A percentile compares a stretch with the other conserved stretches of the same genome.
phyloP scores from a whole-genome alignment of 2,113 vertebrate species.

The Urocitellus parryii region DNA sequence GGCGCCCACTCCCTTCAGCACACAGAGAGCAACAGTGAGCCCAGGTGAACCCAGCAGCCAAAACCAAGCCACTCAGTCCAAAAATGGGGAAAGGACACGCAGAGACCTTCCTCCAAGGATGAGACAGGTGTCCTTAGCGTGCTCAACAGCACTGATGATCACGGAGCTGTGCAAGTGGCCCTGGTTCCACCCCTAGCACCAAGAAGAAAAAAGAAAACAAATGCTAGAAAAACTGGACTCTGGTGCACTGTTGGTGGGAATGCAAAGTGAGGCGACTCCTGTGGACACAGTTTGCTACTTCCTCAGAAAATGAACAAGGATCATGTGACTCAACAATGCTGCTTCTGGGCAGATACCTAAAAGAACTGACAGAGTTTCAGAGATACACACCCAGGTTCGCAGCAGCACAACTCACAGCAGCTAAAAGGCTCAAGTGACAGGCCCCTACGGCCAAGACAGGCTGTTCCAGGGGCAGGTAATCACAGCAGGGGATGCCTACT shows the following conservation, averaged over 20 bases:
- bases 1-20: not conserved
- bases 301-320: not conserved
- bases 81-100: not conserved
- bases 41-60: not conserved
- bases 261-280: not conserved
- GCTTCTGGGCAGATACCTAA: no score
- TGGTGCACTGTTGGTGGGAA: no score
- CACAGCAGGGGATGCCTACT: no score
- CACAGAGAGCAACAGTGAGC: not conserved
- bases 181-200: not conserved
- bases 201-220: no score
- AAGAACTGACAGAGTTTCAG: no score
- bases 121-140: no score
- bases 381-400: no score
- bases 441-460: no score
- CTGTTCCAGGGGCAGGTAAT: no score
- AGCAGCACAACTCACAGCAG: not conserved
- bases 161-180: not conserved
- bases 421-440: not conserved
- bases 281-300: not conserved
- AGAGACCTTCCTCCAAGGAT: not conserved
- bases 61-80: no score
- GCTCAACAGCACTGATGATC: no score
- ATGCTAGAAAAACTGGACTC: not conserved
- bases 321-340: no score